Conservation (phyloP, 2,113 vertebrate species). For the rat (Rattus norvegicus) region GRCr8 NC_086035.1:12129001-12129500, state of each 20-base stretch:
- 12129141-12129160: constrained; percentile 32
- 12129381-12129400: neutral
- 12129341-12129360: neutral
- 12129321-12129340: neutral
- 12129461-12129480: neutral
- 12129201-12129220: neutral
- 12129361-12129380: neutral
- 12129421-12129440: too few relatives aligned
- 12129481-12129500: neutral
- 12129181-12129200: neutral
- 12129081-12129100: neutral
- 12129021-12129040: neutral
- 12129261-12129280: neutral
- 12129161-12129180: neutral
- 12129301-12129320: neutral
- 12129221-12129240: neutral
- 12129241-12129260: neutral
- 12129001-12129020: constrained; percentile 40
- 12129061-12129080: neutral
- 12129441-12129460: neutral
- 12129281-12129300: neutral
- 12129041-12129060: neutral
- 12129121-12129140: neutral
- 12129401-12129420: neutral
- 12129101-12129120: neutral